Conservation (phyloP, 2,797 vertebrate species). For the Pelochelys cantorii region DNA sequence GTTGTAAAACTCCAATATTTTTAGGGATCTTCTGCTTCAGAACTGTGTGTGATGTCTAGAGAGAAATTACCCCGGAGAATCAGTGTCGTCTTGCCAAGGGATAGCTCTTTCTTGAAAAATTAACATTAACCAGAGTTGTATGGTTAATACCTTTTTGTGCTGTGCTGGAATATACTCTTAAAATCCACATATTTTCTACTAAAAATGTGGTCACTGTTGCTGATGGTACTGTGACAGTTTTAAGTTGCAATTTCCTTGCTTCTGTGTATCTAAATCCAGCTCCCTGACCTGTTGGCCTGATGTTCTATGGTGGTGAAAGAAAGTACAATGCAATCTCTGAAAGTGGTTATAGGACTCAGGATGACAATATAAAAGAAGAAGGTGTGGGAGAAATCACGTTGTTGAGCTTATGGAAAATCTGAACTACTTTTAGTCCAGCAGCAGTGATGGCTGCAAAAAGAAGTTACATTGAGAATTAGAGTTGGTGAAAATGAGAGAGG, state of each 20-base stretch:
- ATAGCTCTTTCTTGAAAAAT: background rate
- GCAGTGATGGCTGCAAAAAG: background rate
- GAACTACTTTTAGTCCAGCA: background rate
- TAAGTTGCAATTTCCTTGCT: background rate
- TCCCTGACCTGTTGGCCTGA: background rate
- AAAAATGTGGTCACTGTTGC: background rate
- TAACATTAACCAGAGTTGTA: background rate
- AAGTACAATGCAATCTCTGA: background rate
- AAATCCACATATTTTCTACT: background rate
- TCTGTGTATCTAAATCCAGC: background rate
- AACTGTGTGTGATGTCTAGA: background rate
- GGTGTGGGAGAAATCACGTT: background rate
- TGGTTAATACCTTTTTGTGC: background rate
- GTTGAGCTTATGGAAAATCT: background rate
- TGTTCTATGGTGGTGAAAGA: background rate
- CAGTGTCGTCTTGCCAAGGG: background rate
- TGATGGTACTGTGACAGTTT: background rate
- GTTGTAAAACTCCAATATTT: background rate
- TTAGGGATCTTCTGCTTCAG: background rate
- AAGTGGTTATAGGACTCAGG: background rate
- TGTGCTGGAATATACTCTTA: background rate
- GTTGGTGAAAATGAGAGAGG: background rate
- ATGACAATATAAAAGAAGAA: background rate
- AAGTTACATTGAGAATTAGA: background rate
- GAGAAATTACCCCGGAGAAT: background rate